A percentile compares a stretch with the other conserved stretches of the same genome.
These are phyloP conservation scores for Parauchenoglanis punctatus DNA, from an alignment of 2,797 vertebrate genomes.

Conservation along the genomic window DNA sequence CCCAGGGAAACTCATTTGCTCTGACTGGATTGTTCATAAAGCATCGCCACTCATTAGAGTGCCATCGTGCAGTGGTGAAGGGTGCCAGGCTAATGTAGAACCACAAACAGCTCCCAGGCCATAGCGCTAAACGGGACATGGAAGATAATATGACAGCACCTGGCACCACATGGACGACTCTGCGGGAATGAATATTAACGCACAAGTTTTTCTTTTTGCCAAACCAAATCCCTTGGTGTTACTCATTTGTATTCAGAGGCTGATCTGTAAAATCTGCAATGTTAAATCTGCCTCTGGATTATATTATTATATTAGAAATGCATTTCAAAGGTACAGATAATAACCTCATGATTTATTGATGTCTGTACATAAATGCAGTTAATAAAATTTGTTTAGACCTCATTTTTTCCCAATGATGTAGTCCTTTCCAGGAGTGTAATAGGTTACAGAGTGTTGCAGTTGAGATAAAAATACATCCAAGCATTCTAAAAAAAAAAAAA, in stretches of 20 bases:
- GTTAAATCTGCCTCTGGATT: slow-evolving; percentile 1
- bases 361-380: background rate
- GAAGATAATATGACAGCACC: slow-evolving; percentile 4
- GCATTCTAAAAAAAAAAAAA: background rate
- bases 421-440: background rate
- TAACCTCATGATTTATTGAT: background rate
- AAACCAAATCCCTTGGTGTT: background rate
- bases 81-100: slow-evolving; percentile 24
- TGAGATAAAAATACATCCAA: background rate
- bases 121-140: background rate
- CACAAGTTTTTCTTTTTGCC: slow-evolving; percentile 16
- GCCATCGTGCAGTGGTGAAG: slow-evolving; percentile 9
- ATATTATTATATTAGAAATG: background rate
- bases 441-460: background rate
- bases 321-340: background rate
- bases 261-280: background rate
- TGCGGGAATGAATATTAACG: slow-evolving; percentile 22
- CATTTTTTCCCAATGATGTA: background rate
- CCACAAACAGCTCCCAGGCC: slow-evolving; percentile 24
- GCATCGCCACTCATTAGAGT: slow-evolving; percentile 20
- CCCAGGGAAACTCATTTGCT: slow-evolving; percentile 28
- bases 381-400: background rate
- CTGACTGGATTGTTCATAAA: slow-evolving; percentile 37
- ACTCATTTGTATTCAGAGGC: slow-evolving; percentile 16
- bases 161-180: slow-evolving; percentile 13